phyloP scores from a whole-genome alignment of 1,140 invertebrate species.

The Teleopsis dalmanni region DNA sequence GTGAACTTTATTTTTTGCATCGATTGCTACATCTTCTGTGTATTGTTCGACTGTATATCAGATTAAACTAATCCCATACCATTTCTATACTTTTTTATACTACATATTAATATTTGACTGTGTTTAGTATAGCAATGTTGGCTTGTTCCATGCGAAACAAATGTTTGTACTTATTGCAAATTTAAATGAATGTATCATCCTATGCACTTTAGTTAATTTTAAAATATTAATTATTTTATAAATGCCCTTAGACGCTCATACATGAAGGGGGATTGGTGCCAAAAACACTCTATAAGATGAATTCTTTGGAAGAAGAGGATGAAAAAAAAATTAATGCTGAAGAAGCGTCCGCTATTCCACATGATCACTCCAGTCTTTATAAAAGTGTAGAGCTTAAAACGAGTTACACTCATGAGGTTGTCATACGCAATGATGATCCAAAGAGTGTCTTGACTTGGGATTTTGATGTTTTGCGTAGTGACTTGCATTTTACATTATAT shows the following conservation, averaged over 20 bases:
- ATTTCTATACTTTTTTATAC: no score
- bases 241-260: constrained; percentile 65
- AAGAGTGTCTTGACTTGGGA: constrained; percentile 93
- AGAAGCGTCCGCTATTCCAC: constrained; percentile 25
- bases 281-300: constrained; percentile 77
- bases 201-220: neutral
- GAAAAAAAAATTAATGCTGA: neutral
- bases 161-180: no score
- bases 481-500: constrained; percentile 81
- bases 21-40: no score
- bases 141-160: no score
- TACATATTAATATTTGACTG: no score
- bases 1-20: no score
- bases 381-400: constrained; percentile 50
- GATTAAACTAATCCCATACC: no score
- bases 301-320: constrained; percentile 57
- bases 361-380: constrained; percentile 50
- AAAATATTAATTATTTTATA: neutral
- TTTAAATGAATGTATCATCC: neutral
- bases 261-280: constrained; percentile 83
- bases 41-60: no score
- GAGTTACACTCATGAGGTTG: constrained; percentile 72
- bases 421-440: constrained; percentile 72
- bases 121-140: no score
- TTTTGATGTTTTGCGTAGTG: constrained; percentile 89